Evolutionary conservation across 1,140 invertebrate genomes (phyloP).

Genomic region (Amphibalanus amphitrite): DNA sequence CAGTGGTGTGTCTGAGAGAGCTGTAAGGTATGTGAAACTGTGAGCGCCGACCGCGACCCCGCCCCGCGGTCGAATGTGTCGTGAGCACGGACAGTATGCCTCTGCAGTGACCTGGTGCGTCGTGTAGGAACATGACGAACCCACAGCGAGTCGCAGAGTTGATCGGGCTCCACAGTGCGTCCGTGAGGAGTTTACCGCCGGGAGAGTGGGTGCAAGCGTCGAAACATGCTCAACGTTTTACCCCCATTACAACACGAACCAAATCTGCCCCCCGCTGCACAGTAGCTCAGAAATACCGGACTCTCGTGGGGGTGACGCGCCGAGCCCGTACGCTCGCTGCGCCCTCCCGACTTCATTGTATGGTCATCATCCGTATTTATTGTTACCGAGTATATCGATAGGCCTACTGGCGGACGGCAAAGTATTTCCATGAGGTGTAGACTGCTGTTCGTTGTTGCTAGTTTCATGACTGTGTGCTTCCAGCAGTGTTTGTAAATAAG

Average conservation of each 20-base stretch:
- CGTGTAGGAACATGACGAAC: too few species aligned
- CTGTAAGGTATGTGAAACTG: too few species aligned
- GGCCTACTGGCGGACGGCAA: not conserved
- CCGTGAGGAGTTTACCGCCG: not conserved
- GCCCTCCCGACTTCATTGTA: not conserved
- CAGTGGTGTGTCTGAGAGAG: too few species aligned
- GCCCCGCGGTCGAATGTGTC: too few species aligned
- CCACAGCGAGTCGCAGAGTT: too few species aligned
- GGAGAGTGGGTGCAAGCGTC: not conserved
- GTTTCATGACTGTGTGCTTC: not conserved
- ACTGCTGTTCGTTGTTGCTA: not conserved
- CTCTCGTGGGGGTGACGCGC: not conserved
- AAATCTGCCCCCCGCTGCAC: not conserved
- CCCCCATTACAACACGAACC: not conserved
- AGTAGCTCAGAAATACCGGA: not conserved
- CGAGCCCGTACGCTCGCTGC: not conserved
- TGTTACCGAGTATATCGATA: not conserved
- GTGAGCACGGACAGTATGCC: too few species aligned
- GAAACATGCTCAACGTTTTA: not conserved
- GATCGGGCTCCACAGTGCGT: too few species aligned
- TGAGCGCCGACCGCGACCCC: too few species aligned
- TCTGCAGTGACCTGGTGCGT: too few species aligned
- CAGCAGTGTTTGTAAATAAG: not conserved
- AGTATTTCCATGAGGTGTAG: not conserved
- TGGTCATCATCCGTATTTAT: not conserved